Evolutionary conservation across 1,140 invertebrate genomes (phyloP).

Genomic region (Sesamia nonagrioides): DNA sequence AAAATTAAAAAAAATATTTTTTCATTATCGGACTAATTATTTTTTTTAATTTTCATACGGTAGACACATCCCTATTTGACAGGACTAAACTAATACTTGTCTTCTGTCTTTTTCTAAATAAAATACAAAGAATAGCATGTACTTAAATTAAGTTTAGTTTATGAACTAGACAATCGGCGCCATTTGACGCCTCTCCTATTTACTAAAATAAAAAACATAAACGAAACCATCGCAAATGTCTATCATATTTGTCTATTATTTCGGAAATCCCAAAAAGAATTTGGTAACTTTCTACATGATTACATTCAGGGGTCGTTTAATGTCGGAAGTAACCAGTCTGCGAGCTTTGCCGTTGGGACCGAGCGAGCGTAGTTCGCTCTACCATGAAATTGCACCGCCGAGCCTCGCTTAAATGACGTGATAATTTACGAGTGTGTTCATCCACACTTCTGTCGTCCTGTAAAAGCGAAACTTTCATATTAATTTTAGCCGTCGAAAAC

Average conservation of each 20-base stretch:
- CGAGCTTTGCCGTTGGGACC: slow-evolving; percentile 50
- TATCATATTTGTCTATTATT: slow-evolving; percentile 39
- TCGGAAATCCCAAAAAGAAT: slow-evolving; percentile 28
- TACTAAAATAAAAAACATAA: background rate
- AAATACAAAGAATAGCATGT: too few relatives aligned
- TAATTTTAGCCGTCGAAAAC: slow-evolving; percentile 51
- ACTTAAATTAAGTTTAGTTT: too few relatives aligned
- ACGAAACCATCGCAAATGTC: background rate
- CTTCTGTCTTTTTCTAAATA: too few relatives aligned
- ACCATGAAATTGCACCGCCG: slow-evolving; percentile 71
- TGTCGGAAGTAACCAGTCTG: slow-evolving; percentile 35
- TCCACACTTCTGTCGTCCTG: slow-evolving; percentile 57
- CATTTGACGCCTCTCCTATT: too few relatives aligned
- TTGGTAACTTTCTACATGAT: slow-evolving; percentile 46
- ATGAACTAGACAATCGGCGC: too few relatives aligned
- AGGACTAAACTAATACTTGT: too few relatives aligned
- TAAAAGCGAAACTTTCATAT: slow-evolving; percentile 58
- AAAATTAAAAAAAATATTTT: too few relatives aligned
- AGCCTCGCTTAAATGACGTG: slow-evolving; percentile 68
- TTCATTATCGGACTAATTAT: too few relatives aligned
- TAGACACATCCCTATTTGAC: too few relatives aligned
- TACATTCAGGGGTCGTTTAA: slow-evolving; percentile 44
- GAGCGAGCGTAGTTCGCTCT: slow-evolving; percentile 53
- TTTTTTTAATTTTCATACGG: too few relatives aligned
- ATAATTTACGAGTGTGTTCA: slow-evolving; percentile 71